phyloP scores from a whole-genome alignment of 2,113 vertebrate species.

The Haemorhous mexicanus region DNA sequence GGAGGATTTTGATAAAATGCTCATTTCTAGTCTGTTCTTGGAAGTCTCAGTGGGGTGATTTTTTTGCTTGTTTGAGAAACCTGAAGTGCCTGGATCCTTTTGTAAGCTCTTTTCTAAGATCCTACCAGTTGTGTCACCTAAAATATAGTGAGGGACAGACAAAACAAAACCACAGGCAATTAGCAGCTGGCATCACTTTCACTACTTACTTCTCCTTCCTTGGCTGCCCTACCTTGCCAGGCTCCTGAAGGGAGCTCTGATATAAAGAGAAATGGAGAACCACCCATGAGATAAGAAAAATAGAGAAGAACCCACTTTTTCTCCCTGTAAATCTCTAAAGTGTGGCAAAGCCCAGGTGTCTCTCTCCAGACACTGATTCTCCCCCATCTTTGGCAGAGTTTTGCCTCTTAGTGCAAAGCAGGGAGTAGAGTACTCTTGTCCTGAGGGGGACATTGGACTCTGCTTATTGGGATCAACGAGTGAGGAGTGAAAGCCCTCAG shows the following conservation, averaged over 20 bases:
- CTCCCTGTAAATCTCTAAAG: neutral
- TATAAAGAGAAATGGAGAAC: neutral
- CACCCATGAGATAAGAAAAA: neutral
- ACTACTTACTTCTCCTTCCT: neutral
- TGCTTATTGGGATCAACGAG: accelerated
- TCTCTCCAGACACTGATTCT: neutral
- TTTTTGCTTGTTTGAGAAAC: neutral
- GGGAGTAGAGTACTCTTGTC: neutral
- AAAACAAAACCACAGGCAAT: neutral
- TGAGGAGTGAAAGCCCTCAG: neutral
- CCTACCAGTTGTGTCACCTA: neutral
- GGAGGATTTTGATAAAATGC: neutral
- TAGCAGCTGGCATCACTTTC: neutral
- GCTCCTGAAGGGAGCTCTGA: neutral
- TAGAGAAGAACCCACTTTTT: neutral
- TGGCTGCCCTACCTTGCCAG: neutral
- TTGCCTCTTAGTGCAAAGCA: neutral
- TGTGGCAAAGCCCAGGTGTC: neutral
- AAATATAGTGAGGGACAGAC: neutral
- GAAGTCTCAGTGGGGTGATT: neutral
- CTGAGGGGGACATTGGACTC: accelerated
- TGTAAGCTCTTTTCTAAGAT: neutral
- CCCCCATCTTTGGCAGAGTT: neutral
- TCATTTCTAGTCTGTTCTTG: neutral
- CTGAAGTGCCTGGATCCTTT: neutral